Percentiles rank a stretch among this genome's conserved stretches.
phyloP scores from a whole-genome alignment of 2,113 vertebrate genomes.

The Shinisaurus crocodilurus region DNA sequence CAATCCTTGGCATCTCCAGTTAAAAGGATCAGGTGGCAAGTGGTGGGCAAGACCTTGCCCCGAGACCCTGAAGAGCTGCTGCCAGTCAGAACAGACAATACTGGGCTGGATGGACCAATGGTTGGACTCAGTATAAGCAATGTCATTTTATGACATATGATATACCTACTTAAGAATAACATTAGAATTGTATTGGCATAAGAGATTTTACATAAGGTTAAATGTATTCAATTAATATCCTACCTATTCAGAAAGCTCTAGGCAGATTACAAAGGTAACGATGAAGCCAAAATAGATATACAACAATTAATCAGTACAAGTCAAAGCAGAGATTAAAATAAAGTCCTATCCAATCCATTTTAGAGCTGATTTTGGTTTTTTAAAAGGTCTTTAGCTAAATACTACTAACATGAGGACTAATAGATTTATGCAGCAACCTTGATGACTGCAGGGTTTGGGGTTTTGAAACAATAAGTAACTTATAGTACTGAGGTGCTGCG shows the following conservation, averaged over 20 bases:
- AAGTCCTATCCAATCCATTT: neutral
- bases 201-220: neutral
- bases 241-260: neutral
- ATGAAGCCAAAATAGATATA: neutral
- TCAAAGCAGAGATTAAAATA: neutral
- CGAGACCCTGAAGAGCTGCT: too few relatives aligned
- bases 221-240: neutral
- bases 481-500: neutral
- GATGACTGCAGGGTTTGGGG: neutral
- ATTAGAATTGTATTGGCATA: neutral
- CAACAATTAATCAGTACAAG: neutral
- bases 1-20: neutral
- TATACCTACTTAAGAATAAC: neutral
- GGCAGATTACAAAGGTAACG: neutral
- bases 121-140: too few relatives aligned
- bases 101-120: too few relatives aligned
- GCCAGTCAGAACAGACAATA: too few relatives aligned
- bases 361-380: neutral
- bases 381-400: neutral
- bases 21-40: neutral
- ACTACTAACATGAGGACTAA: too few relatives aligned
- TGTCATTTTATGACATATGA: too few relatives aligned
- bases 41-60: neutral
- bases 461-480: neutral
- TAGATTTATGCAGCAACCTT: too few relatives aligned